Base-by-base conservation (phyloP, 30 jellyfish, hydroid and myxozoan genomes). In the Morbakka virulenta region DNA sequence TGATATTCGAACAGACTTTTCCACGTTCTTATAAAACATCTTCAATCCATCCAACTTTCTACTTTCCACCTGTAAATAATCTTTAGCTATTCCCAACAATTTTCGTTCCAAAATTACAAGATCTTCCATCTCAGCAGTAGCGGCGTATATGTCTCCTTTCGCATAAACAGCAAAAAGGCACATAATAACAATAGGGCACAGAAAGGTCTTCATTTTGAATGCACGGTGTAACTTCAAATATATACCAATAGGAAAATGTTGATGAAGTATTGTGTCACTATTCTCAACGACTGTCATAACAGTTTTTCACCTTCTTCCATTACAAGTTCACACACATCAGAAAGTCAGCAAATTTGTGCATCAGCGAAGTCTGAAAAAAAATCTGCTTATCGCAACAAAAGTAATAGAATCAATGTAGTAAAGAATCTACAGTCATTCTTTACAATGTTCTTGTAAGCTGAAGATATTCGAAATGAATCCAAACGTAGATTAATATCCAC, bases 11-110 rank as follows among this genome's bases (percentile, higher is more conserved):
- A 90, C 50, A 20, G 98, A 91, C 1, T 69, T 72, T 67, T 83
- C 92, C 2, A 87, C 98, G 12, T 93, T 81, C 74, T 83, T 77
- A 62, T 94, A 92, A 67, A 90, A 90, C 63, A 79, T 94, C 50
- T 79, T 79, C 64, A 90, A 57, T 20, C 91, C 94, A 23, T 76
- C 88, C 50, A 90, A 73, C 26, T 77, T 84, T 53, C 57, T 80
- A 35, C 87, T 72, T 70, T 90, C 95, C 17, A 64, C 62, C 4
- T 65, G 31, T 41, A 90, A 66, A 66, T 76, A 90, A 0, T 69
- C 87, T 30, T 80, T 74, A 2, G 98, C 77, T n/a, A 89, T 84
- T 17, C 84, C 84, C 20, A 90, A 29, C 26, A 90, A 81, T 29
- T 89, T 48, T 33, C 85, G 94, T 52, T 90, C 98, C 20, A 90